Percentiles rank a stretch among this genome's conserved stretches.
These are phyloP conservation scores for Beaufortia kweichowensis DNA, from an alignment of 2,113 vertebrate genomes.

Conservation along the genomic window DNA sequence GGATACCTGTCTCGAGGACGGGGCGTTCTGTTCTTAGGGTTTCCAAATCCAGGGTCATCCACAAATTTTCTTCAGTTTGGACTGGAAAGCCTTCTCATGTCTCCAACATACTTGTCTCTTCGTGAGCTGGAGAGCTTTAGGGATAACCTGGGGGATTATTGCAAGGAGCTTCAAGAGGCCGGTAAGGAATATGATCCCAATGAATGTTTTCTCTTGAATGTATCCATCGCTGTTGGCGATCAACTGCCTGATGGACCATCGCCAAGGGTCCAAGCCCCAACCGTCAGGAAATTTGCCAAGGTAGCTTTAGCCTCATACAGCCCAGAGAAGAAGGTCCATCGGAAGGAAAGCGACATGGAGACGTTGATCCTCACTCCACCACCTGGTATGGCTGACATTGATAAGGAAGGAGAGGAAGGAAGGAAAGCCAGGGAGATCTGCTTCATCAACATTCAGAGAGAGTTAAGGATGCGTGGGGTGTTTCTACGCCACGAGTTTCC, in stretches of 20 bases:
- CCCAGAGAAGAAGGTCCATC: conserved; percentile 83
- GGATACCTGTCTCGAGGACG: conserved; percentile 95
- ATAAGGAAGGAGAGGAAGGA: conserved; percentile 92
- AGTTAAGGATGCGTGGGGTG: conserved; percentile 91
- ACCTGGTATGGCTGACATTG: conserved; percentile 88
- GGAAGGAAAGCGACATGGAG: conserved; percentile 92
- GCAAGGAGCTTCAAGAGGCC: conserved; percentile 86
- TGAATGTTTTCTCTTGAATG: conserved; percentile 97
- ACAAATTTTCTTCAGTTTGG: conserved; percentile 93
- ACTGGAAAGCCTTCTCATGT: conserved; percentile 89
- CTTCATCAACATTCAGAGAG: conserved; percentile 96
- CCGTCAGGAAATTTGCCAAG: conserved; percentile 96
- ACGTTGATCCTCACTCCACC: conserved; percentile 95
- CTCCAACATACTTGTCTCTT: conserved; percentile 92
- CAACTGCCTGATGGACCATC: conserved; percentile 82
- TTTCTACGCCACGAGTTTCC: conserved; percentile 96
- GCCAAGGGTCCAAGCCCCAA: conserved; percentile 82
- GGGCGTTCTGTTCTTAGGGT: conserved; percentile 92
- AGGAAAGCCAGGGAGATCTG: conserved; percentile 92
- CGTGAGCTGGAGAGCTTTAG: conserved; percentile 91
- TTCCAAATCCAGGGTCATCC: conserved; percentile 87
- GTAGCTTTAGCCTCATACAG: conserved; percentile 92
- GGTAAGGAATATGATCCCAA: conserved; percentile 93
- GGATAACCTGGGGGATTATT: conserved; percentile 90
- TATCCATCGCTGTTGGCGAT: conserved; percentile 92